Conservation (phyloP, 2,888 invertebrate species). For the Zygogramma bicolorata region DNA sequence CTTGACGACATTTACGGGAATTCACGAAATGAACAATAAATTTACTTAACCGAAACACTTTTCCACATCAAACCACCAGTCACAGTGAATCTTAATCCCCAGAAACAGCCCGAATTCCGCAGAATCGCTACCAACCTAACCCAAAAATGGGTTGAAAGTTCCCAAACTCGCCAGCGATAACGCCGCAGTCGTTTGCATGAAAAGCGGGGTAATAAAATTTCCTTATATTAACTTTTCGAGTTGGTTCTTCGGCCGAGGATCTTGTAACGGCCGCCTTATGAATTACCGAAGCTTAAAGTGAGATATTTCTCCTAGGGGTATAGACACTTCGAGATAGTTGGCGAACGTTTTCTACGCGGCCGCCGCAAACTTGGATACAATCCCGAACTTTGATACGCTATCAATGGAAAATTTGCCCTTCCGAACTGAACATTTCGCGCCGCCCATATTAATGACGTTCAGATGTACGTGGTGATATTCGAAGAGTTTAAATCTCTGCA, state of each 20-base stretch:
- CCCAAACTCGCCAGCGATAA: conserved; percentile 23
- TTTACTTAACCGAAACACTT: too few relatives aligned
- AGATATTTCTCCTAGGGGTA: conserved; percentile 47
- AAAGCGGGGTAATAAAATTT: conserved; percentile 45
- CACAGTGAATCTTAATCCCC: too few relatives aligned
- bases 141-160: conserved; percentile 21
- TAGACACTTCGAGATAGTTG: conserved; percentile 40
- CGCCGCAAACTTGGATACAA: conserved; percentile 16
- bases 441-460: conserved; percentile 3
- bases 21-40: too few relatives aligned
- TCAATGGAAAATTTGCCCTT: conserved; percentile 12
- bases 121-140: background rate
- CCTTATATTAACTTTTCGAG: conserved; percentile 46
- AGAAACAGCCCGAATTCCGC: background rate
- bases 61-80: background rate
- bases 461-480: conserved; percentile 1
- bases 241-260: conserved; percentile 33
- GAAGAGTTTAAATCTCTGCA: too few relatives aligned
- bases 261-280: conserved; percentile 41
- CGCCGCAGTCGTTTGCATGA: conserved; percentile 39
- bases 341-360: conserved; percentile 24
- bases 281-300: conserved; percentile 48
- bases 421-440: background rate
- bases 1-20: too few relatives aligned
- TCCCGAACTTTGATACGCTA: conserved; percentile 11